These are phyloP conservation scores for Metopolophium dirhodum DNA, from an alignment of 1,140 invertebrate genomes.

Conservation along the genomic window DNA sequence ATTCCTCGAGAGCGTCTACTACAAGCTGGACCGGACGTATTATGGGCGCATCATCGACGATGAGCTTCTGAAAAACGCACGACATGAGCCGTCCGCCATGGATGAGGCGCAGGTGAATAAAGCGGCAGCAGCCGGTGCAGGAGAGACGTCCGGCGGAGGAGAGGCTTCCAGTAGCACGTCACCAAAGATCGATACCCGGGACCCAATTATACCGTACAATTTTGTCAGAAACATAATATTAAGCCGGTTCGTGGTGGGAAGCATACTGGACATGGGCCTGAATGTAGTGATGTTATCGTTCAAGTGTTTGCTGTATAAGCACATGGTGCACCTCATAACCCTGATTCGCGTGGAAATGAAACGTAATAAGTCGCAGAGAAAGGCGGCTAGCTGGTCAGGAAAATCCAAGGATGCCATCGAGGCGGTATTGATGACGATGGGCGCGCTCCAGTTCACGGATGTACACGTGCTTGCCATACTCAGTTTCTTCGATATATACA, in stretches of 20 bases:
- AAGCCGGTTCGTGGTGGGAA: neutral
- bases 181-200: rapidly evolving
- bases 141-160: too few species aligned
- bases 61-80: neutral
- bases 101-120: too few species aligned
- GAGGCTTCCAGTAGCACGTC: neutral
- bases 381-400: neutral
- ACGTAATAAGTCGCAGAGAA: rapidly evolving
- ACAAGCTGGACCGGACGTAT: neutral
- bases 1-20: neutral
- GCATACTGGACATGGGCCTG: neutral
- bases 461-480: neutral
- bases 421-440: neutral
- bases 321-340: neutral
- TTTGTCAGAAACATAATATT: neutral
- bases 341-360: neutral
- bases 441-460: neutral
- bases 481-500: neutral
- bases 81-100: neutral
- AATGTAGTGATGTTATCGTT: neutral
- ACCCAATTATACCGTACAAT: neutral
- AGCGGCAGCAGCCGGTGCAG: too few species aligned
- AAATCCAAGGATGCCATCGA: neutral
- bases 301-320: neutral
- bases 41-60: neutral